phyloP scores from a whole-genome alignment of 2,797 vertebrate genomes.

The Gouania willdenowi region DNA sequence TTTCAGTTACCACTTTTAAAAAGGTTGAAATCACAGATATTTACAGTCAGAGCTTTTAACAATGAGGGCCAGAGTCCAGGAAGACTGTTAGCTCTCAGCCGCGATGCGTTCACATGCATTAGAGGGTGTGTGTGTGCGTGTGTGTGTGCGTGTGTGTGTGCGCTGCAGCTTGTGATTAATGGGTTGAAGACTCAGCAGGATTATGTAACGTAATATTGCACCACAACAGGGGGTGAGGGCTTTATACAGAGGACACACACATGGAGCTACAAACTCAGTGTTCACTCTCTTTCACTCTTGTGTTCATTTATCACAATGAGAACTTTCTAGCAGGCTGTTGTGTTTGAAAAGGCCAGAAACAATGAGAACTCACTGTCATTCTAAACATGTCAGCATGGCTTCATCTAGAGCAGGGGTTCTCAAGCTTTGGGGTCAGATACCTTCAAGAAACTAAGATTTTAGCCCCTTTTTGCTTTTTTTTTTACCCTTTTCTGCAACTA shows the following conservation, averaged over 20 bases:
- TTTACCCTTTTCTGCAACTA: too few relatives aligned
- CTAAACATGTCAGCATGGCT: too few relatives aligned
- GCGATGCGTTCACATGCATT: background rate
- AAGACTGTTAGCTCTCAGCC: constrained; percentile 1
- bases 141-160: background rate
- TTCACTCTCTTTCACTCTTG: too few relatives aligned
- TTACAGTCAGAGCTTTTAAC: constrained; percentile 7
- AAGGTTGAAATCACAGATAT: background rate
- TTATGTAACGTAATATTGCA: constrained; percentile 7
- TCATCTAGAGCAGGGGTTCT: too few relatives aligned
- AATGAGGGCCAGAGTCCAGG: constrained; percentile 14
- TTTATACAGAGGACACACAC: constrained; percentile 49
- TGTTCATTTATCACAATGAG: too few relatives aligned
- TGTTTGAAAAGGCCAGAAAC: too few relatives aligned
- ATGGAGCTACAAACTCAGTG: too few relatives aligned
- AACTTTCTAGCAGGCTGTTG: too few relatives aligned
- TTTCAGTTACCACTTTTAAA: background rate
- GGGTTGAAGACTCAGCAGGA: background rate
- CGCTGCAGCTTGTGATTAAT: background rate
- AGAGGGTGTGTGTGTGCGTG: background rate
- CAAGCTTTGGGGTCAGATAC: too few relatives aligned
- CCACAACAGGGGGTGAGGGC: background rate
- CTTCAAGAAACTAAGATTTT: too few relatives aligned
- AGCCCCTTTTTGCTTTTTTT: too few relatives aligned
- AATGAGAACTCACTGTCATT: too few relatives aligned